phyloP scores from a whole-genome alignment of 2,113 vertebrate species.

The Sander vitreus region DNA sequence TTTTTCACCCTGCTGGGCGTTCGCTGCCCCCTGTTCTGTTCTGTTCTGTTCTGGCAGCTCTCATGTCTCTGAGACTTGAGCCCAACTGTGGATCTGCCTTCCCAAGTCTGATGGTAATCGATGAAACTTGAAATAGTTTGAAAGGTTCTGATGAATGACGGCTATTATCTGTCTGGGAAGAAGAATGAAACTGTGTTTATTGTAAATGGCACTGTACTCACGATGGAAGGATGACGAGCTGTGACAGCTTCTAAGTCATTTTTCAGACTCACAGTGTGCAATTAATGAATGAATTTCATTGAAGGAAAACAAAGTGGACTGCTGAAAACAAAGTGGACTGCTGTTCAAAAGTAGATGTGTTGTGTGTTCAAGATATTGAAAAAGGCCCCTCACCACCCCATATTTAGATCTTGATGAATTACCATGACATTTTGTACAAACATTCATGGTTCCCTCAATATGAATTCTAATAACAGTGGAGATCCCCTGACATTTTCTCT shows the following conservation, averaged over 20 bases:
- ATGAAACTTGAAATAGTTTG: conserved; percentile 46
- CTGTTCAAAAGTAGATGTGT: neutral
- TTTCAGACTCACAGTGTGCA: neutral
- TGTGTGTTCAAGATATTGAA: neutral
- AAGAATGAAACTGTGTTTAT: conserved; percentile 37
- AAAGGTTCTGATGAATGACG: conserved; percentile 57
- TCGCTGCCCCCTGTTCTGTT: conserved; percentile 11
- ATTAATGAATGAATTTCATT: no score
- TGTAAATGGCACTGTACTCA: conserved; percentile 41
- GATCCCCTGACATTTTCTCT: neutral
- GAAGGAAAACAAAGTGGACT: neutral
- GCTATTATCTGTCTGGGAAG: conserved; percentile 58
- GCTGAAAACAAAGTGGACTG: neutral
- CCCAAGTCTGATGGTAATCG: conserved; percentile 50
- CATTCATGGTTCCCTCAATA: neutral
- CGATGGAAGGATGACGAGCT: conserved; percentile 13
- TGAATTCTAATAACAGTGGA: neutral
- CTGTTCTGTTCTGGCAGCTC: conserved; percentile 34
- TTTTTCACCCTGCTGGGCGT: conserved; percentile 7
- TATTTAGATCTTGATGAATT: neutral
- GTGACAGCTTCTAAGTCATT: conserved; percentile 41
- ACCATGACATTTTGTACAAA: neutral
- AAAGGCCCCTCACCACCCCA: neutral
- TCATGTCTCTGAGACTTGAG: conserved; percentile 28
- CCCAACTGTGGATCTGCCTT: conserved; percentile 17